Conservation (phyloP, 2,797 vertebrate species). For the Lepidocolaptes lacrymiger region DNA sequence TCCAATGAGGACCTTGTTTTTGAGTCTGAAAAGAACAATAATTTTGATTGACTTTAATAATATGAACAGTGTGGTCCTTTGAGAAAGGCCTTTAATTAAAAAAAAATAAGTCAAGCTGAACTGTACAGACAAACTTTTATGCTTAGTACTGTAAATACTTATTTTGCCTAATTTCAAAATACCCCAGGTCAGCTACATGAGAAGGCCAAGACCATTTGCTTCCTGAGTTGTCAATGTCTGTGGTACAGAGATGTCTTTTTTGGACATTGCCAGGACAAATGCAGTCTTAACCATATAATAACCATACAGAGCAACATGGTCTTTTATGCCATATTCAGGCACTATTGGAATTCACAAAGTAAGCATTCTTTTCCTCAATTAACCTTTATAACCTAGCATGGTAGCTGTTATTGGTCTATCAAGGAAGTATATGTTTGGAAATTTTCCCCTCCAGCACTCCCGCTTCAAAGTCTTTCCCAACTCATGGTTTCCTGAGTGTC, state of each 20-base stretch:
- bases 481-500: neutral
- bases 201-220: neutral
- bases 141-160: neutral
- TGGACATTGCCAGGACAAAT: neutral
- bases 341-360: neutral
- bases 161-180: neutral
- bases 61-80: neutral
- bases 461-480: neutral
- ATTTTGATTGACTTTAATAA: neutral
- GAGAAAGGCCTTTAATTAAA: neutral
- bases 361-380: neutral
- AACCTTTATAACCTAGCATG: neutral
- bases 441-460: neutral
- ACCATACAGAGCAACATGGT: neutral
- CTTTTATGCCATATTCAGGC: neutral
- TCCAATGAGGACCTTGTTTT: neutral
- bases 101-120: neutral
- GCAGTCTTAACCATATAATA: neutral
- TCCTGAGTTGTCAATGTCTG: neutral
- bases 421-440: neutral
- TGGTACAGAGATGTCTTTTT: neutral
- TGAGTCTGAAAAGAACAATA: neutral
- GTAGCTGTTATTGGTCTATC: neutral
- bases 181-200: neutral
- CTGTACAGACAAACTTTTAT: neutral